Conservation (phyloP, 2,888 invertebrate species). For the Lepeophtheirus nordmannii region DNA sequence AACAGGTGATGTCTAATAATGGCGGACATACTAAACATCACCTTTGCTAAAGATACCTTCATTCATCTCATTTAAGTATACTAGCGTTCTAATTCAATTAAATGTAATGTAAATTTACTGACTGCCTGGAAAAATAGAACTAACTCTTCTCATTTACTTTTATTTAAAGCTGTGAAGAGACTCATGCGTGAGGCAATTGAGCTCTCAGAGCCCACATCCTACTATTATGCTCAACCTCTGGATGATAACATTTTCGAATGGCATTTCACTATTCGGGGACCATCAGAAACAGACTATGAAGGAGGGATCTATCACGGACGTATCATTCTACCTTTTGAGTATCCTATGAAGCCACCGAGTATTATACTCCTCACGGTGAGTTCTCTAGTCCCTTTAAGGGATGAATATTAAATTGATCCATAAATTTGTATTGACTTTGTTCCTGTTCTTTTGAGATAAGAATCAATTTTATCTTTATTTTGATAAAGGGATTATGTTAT, state of each 20-base stretch:
- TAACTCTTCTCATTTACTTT: background rate
- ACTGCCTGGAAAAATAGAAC: no score
- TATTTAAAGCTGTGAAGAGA: conserved; percentile 62
- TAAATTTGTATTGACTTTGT: no score
- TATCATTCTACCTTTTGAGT: conserved; percentile 76
- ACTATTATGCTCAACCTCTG: conserved; percentile 71
- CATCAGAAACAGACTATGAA: conserved; percentile 71
- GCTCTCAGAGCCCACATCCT: conserved; percentile 66
- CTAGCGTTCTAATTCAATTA: no score
- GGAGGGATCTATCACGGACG: conserved; percentile 82
- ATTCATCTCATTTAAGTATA: no score
- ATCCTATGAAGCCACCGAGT: conserved; percentile 93
- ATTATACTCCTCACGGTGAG: conserved; percentile 73
- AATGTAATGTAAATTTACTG: no score
- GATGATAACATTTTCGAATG: conserved; percentile 93
- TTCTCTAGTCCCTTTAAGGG: conserved; percentile 25
- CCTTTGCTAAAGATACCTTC: no score
- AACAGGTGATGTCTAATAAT: no score
- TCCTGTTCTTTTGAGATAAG: no score
- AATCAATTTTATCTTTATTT: no score
- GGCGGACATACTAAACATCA: no score
- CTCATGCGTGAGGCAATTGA: conserved; percentile 80
- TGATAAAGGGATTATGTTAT: no score
- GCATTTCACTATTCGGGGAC: conserved; percentile 89
- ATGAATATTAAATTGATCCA: no score